Conservation (phyloP, 2,888 invertebrate genomes). For the Mellilla xanthometata region DNA sequence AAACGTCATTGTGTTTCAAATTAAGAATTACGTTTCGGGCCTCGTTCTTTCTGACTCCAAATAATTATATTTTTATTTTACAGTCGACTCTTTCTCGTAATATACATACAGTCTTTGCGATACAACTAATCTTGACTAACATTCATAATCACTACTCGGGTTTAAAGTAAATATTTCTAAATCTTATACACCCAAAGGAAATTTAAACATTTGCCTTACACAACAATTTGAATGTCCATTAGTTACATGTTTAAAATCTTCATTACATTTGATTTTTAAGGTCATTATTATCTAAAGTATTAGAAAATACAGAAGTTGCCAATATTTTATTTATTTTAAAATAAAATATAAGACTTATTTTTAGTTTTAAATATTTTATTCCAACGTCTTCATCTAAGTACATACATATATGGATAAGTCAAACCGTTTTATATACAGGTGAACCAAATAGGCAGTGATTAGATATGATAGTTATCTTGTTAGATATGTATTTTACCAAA, state of each 20-base stretch:
- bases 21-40: too few species aligned
- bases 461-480: slow-evolving; percentile 22
- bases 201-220: slow-evolving; percentile 20
- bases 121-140: slow-evolving; percentile 27
- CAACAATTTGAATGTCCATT: slow-evolving; percentile 9
- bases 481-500: slow-evolving; percentile 15
- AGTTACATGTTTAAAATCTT: slow-evolving; percentile 15
- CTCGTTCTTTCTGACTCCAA: too few species aligned
- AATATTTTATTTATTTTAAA: slow-evolving; percentile 10
- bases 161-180: slow-evolving; percentile 17
- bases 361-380: too few species aligned
- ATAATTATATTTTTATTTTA: slow-evolving; percentile 10
- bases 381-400: too few species aligned
- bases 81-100: too few species aligned
- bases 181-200: slow-evolving; percentile 10
- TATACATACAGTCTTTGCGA: slow-evolving; percentile 35
- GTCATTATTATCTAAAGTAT: slow-evolving; percentile 5
- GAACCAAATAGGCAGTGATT: slow-evolving; percentile 23
- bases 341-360: too few species aligned
- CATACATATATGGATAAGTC: too few species aligned
- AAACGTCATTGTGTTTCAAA: too few species aligned
- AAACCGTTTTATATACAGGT: not conserved
- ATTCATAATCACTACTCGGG: slow-evolving; percentile 23
- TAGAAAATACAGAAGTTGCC: slow-evolving; percentile 25
- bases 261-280: slow-evolving; percentile 1